Evolutionary conservation across 2,888 invertebrate species (phyloP), one percentile per base, ranked within the genome.

Genomic region (Aspidiotus rigidus): DNA sequence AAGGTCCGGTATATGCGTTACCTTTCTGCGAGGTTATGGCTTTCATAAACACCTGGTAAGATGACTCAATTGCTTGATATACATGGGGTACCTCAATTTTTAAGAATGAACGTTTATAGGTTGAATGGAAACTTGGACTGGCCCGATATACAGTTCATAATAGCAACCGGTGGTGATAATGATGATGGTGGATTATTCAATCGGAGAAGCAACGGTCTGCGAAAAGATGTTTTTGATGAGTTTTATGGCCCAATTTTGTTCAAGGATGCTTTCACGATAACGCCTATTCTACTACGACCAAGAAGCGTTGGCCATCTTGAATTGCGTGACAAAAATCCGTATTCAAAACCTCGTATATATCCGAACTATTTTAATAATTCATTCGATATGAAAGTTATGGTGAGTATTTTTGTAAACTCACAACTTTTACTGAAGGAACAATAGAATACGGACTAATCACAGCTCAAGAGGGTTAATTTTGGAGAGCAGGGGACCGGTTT

Each of bases 291-390:
- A n/a, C 78, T 90, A 75, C 79, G 90, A 64, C 90, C 91, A 0
- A 83, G 80, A 72, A 90, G 90, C 74, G 79, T 85, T 59, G 91
- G 91, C 0, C 82, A 80, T 73, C 76, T 92, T 13, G 80, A 83
- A 73, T 78, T 97, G 1, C 82, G 80, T 73, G 86, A 88, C 62
- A 79, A 80, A 0, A 83, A 90, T 76, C 88, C 93, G 0, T 80
- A 82, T 69, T 82, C 86, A 0, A 85, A 88, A 73, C 93, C 95
- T 0, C 77, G 85, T n/a, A 91, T 97, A 71, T 87, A 89, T 77
- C 89, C 96, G 0, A 93, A 94, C 77, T 96, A 96, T 77, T 88
- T 86, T 74, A 78, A 83, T 0, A 83, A 90, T 75, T 86, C 86
- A 0, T 78, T 83, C 49, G 94, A 94, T 76, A 76, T 90, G 13